phyloP scores from a whole-genome alignment of 2,113 vertebrate genomes.

The Oryzias celebensis region DNA sequence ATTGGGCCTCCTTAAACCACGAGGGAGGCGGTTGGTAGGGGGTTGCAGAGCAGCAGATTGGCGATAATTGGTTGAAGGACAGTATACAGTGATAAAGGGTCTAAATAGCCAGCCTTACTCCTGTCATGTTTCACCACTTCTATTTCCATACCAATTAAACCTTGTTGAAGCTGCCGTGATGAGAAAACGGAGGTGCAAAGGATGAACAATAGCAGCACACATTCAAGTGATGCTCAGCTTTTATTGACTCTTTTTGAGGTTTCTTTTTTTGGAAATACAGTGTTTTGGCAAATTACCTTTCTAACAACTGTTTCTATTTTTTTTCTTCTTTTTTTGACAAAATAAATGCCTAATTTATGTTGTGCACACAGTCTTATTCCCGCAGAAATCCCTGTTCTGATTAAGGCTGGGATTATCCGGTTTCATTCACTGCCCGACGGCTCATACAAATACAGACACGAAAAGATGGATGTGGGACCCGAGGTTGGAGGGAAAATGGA shows the following conservation, averaged over 20 bases:
- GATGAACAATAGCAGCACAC: constrained; percentile 44
- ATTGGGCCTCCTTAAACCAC: constrained; percentile 46
- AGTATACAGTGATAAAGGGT: constrained; percentile 70
- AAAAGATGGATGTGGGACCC: constrained; percentile 11
- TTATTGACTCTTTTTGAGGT: constrained; percentile 17
- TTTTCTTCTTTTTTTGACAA: not conserved
- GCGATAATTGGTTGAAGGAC: constrained; percentile 76
- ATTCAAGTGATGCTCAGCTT: constrained; percentile 26
- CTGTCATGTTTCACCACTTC: constrained; percentile 69
- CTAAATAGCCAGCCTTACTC: constrained; percentile 56
- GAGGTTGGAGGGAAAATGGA: constrained; percentile 36
- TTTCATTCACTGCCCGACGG: constrained; percentile 10
- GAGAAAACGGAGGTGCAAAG: constrained; percentile 67
- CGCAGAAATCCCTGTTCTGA: constrained; percentile 36
- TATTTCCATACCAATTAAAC: constrained; percentile 76
- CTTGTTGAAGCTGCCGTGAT: constrained; percentile 60
- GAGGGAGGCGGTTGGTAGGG: constrained; percentile 60
- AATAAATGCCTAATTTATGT: not conserved
- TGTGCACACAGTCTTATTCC: constrained; percentile 18
- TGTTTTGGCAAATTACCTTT: constrained; percentile 22
- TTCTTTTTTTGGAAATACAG: constrained; percentile 1
- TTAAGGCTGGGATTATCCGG: constrained; percentile 55
- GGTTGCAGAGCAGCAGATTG: constrained; percentile 63
- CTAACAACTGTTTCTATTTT: constrained; percentile 1
- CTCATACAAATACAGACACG: constrained; percentile 18